These are phyloP conservation scores for Julus scandinavius DNA, from an alignment of 2,888 invertebrate species.

Conservation along the genomic window DNA sequence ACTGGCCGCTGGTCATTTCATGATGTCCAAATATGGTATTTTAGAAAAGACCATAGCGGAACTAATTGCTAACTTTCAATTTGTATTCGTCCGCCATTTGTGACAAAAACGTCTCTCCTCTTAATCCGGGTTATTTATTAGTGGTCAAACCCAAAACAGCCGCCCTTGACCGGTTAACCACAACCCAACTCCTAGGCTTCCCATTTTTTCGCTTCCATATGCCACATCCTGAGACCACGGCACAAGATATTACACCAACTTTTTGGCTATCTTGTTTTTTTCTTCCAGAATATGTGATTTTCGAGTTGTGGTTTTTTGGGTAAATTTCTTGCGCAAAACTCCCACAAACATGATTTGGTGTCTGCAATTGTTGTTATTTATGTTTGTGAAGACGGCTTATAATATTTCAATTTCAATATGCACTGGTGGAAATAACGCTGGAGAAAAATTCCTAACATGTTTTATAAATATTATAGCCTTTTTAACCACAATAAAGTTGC, in stretches of 20 bases:
- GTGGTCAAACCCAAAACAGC: not conserved
- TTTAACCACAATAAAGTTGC: not conserved
- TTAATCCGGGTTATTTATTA: not conserved
- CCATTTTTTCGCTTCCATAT: not conserved
- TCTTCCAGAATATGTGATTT: not conserved
- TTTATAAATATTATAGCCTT: not conserved
- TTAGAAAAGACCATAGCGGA: not conserved
- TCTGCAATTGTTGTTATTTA: not conserved
- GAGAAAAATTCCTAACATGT: not conserved
- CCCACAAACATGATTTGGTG: not conserved
- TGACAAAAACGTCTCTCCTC: not conserved
- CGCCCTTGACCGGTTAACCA: not conserved
- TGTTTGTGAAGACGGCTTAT: not conserved
- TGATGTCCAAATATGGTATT: not conserved
- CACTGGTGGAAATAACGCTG: not conserved
- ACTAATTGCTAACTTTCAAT: slow-evolving; percentile 6
- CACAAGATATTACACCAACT: not conserved
- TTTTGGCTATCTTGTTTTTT: not conserved
- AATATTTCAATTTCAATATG: not conserved
- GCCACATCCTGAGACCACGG: not conserved
- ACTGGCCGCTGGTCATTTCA: slow-evolving; percentile 6
- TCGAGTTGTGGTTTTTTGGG: not conserved
- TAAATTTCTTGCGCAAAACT: not conserved
- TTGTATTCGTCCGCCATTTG: not conserved
- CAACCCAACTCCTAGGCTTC: not conserved